These are phyloP conservation scores for Lucinisca nassula DNA, from an alignment of 2,888 invertebrate species.

Conservation along the genomic window DNA sequence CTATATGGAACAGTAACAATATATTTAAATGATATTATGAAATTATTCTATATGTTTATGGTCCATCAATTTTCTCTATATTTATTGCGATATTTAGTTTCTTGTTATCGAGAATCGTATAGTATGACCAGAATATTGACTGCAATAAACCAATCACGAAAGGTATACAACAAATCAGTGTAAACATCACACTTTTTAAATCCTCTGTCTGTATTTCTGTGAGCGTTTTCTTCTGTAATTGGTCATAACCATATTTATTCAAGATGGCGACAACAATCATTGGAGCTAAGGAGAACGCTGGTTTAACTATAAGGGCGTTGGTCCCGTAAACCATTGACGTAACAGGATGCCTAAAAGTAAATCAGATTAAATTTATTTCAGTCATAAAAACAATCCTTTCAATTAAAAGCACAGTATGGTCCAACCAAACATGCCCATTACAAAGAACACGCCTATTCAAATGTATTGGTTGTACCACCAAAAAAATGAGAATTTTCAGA, in stretches of 20 bases:
- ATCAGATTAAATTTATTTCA: too few species aligned
- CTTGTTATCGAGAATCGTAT: conserved; percentile 66
- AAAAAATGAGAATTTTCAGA: too few species aligned
- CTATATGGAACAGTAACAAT: too few species aligned
- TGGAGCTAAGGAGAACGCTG: conserved; percentile 85
- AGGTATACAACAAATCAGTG: conserved; percentile 77
- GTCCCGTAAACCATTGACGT: conserved; percentile 86
- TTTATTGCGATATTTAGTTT: conserved; percentile 15
- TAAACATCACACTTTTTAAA: conserved; percentile 81
- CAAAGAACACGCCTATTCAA: too few species aligned
- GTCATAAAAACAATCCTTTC: too few species aligned
- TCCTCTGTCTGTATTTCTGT: conserved; percentile 15
- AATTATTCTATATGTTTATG: too few species aligned
- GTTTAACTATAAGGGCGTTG: conserved; percentile 85
- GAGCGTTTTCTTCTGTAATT: conserved; percentile 64
- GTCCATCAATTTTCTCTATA: too few species aligned
- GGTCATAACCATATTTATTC: conserved; percentile 83
- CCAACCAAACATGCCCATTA: too few species aligned
- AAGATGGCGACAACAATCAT: conserved; percentile 85
- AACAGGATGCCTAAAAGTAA: conserved; percentile 82
- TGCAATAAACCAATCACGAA: conserved; percentile 79
- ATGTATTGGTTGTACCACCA: too few species aligned
- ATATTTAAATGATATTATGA: too few species aligned
- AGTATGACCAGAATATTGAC: conserved; percentile 80
- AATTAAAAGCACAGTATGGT: too few species aligned